Evolutionary conservation across 2,113 vertebrate species (phyloP).

Genomic region (Brachyistius frenatus): DNA sequence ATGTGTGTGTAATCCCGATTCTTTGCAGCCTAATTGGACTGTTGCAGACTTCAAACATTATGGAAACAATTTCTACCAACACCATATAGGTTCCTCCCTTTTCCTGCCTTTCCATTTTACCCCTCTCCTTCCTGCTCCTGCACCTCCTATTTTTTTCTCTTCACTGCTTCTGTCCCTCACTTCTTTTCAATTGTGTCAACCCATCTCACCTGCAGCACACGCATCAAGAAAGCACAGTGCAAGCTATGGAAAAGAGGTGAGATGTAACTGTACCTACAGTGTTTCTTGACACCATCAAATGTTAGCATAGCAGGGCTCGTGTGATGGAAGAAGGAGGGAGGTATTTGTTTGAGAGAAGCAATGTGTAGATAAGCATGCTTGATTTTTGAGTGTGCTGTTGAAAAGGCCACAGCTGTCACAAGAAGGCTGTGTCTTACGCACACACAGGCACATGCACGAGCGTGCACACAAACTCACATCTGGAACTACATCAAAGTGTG

Average conservation of each 20-base stretch:
- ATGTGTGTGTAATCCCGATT: constrained; percentile 56
- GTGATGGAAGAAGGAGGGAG: background rate
- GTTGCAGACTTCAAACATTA: constrained; percentile 62
- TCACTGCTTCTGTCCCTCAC: background rate
- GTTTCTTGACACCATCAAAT: constrained; percentile 10
- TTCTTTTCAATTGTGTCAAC: constrained; percentile 10
- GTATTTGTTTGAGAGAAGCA: constrained; percentile 35
- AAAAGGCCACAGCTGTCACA: constrained; percentile 64
- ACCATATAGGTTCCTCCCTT: constrained; percentile 18
- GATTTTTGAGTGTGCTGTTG: constrained; percentile 29
- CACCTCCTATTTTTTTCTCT: constrained; percentile 12
- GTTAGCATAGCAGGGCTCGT: background rate
- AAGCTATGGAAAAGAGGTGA: constrained; percentile 22
- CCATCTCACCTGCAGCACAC: background rate
- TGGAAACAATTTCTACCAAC: constrained; percentile 51
- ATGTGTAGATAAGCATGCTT: constrained; percentile 28
- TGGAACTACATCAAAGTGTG: constrained; percentile 33
- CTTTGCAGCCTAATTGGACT: constrained; percentile 72
- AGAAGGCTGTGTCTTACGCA: constrained; percentile 15
- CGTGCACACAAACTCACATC: constrained; percentile 26
- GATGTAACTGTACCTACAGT: background rate
- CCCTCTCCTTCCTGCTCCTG: constrained; percentile 4
- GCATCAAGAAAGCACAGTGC: background rate
- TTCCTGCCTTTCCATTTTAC: constrained; percentile 11
- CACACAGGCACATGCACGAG: constrained; percentile 6